These are phyloP conservation scores for Willisornis vidua DNA, from an alignment of 2,113 vertebrate species.

Conservation along the genomic window DNA sequence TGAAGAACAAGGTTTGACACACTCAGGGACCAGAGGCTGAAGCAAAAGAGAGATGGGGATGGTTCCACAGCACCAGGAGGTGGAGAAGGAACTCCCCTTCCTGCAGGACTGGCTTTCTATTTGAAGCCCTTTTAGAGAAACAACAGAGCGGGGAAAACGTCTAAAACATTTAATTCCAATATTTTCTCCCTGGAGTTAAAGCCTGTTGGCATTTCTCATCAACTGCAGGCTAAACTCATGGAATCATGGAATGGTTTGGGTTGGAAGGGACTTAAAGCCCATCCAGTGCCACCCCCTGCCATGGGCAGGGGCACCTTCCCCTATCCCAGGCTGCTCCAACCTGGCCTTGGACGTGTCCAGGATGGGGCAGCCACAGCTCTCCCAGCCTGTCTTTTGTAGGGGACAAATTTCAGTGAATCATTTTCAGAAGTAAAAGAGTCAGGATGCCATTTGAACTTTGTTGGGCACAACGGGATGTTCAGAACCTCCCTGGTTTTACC, in stretches of 20 bases:
- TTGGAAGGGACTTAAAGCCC: not conserved
- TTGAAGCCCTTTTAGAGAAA: not conserved
- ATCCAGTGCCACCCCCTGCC: not conserved
- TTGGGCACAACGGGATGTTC: not conserved
- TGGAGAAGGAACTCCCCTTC: not conserved
- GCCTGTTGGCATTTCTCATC: not conserved
- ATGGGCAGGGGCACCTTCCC: not conserved
- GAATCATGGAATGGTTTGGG: not conserved
- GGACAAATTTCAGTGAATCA: not conserved
- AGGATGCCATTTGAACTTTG: not conserved
- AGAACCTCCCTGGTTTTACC: not conserved
- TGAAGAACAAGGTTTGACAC: not conserved
- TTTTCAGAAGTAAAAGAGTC: not conserved
- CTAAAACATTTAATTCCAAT: not conserved
- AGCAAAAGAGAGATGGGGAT: not conserved
- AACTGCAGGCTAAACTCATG: not conserved
- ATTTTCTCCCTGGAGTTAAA: not conserved
- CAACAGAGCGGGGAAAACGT: not conserved
- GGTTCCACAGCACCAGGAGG: not conserved
- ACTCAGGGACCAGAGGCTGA: not conserved
- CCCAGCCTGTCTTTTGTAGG: not conserved
- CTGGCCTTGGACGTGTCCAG: not conserved
- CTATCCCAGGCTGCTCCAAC: accelerated
- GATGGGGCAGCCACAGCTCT: not conserved
- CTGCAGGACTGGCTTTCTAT: not conserved